Percentiles rank a stretch among this genome's conserved stretches.
phyloP scores from a whole-genome alignment of 2,888 invertebrate genomes.

The Oscheius sp. region DNA sequence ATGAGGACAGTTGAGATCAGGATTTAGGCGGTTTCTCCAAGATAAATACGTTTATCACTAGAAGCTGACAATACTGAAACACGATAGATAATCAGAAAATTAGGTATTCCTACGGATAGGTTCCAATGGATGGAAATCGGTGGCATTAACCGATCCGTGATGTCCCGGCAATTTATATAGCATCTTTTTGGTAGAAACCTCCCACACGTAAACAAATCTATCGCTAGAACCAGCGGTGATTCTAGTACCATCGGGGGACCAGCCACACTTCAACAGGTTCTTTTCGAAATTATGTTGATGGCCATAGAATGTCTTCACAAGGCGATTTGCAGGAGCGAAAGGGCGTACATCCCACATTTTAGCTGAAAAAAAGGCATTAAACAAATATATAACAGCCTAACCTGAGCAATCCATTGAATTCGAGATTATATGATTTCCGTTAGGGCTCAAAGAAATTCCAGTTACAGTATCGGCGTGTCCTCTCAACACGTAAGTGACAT shows the following conservation, averaged over 20 bases:
- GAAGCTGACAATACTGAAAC: slow-evolving; percentile 87
- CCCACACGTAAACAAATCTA: slow-evolving; percentile 95
- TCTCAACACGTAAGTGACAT: slow-evolving; percentile 83
- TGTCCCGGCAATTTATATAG: slow-evolving; percentile 97
- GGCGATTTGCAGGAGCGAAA: slow-evolving; percentile 86
- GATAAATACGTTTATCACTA: slow-evolving; percentile 92
- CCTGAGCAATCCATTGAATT: slow-evolving; percentile 95
- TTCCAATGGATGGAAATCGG: slow-evolving; percentile 93
- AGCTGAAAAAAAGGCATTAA: slow-evolving; percentile 75
- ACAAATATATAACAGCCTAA: slow-evolving; percentile 48
- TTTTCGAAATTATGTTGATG: slow-evolving; percentile 98
- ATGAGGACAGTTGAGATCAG: neutral
- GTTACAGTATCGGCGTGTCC: slow-evolving; percentile 97
- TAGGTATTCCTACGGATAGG: slow-evolving; percentile 81
- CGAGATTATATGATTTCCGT: slow-evolving; percentile 84
- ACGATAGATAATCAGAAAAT: neutral
- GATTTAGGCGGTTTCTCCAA: slow-evolving; percentile 86
- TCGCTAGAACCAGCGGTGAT: slow-evolving; percentile 90
- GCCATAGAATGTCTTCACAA: slow-evolving; percentile 87
- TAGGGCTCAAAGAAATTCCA: slow-evolving; percentile 83
- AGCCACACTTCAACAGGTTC: slow-evolving; percentile 90
- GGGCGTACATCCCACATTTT: slow-evolving; percentile 97
- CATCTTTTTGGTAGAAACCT: slow-evolving; percentile 89
- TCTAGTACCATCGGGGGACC: slow-evolving; percentile 92
- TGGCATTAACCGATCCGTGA: slow-evolving; percentile 94